These are phyloP conservation scores for Nyctibius bracteatus DNA, from an alignment of 2,113 vertebrate species.

Conservation along the genomic window DNA sequence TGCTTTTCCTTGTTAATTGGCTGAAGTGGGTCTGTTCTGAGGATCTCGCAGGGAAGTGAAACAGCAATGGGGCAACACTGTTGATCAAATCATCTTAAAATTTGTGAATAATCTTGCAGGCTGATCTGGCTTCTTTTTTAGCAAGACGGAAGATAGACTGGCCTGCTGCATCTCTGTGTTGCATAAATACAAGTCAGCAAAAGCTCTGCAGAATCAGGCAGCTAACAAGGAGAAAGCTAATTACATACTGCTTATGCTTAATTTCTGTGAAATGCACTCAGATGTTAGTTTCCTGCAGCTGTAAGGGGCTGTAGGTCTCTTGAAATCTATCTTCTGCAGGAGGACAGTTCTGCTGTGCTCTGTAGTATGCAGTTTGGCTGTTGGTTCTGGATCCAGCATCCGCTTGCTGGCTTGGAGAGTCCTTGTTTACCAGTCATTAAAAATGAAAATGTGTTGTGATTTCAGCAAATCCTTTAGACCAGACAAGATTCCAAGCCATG, in stretches of 20 bases:
- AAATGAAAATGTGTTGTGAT: constrained; percentile 46
- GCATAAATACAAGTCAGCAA: neutral
- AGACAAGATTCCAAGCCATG: constrained; percentile 91
- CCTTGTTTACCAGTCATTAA: neutral
- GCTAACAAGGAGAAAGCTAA: neutral
- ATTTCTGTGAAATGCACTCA: neutral
- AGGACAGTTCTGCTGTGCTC: neutral
- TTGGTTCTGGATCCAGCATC: neutral
- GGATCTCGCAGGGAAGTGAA: neutral
- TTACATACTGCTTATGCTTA: neutral
- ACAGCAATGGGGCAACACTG: neutral
- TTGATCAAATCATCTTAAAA: neutral
- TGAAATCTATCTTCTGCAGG: neutral
- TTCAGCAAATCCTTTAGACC: constrained; percentile 91
- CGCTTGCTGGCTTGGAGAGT: neutral
- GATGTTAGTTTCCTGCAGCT: neutral
- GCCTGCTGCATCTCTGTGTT: neutral
- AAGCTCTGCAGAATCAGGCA: neutral
- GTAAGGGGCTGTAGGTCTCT: neutral
- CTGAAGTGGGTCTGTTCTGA: neutral
- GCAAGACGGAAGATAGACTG: neutral
- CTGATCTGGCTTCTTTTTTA: neutral
- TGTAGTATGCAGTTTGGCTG: neutral
- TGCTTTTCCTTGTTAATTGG: neutral
- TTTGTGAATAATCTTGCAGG: neutral